Base-by-base conservation (phyloP, 2,797 vertebrate species). In the Lagocephalus sceleratus region DNA sequence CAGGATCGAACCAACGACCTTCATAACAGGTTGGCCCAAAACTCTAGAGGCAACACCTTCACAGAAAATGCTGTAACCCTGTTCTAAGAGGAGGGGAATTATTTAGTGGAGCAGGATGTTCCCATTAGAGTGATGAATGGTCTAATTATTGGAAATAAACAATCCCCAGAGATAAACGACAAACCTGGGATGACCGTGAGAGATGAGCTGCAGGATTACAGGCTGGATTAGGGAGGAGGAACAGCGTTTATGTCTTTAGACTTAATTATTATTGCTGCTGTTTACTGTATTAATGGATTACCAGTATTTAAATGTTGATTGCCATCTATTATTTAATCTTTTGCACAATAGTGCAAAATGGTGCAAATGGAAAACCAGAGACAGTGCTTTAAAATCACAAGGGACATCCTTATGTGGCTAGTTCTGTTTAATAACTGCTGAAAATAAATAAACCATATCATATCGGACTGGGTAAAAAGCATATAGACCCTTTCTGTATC, bases 121-220 rank as follows among this genome's bases (percentile, higher is more conserved):
- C 84, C 86, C 82, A 89, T 91, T 88, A 88, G 82, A 67, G 73
- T 90, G 90, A 91, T 87, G 82, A 89, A 91, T 91, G 79, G 74
- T 74, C 75, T 88, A 90, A 92, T 90, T 89, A 90, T 81, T 69
- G 63, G 66, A 75, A 75, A 84, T 82, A 87, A 89, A 89, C 82
- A 84, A 62, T 79, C 73, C 72, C 83, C 63, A 54, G 72, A 86
- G 85, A 86, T 86, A 78, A 86, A 85, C 85, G 78, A 80, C 58
- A 1, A 82, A 77, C 73, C 10, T 19, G 71, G 79, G 75, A 73
- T 54, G 70, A 76, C 63, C 55, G 59, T 68, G 54, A 85, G 70
- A 80, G 61, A 82, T 73, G 65, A 70, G 68, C 51, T 21, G 23
- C 62, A 74, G 71, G 75, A 69, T 56, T 83, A 74, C 69, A 80